Conservation (phyloP, 2,888 invertebrate species). For the Xylota sylvarum region DNA sequence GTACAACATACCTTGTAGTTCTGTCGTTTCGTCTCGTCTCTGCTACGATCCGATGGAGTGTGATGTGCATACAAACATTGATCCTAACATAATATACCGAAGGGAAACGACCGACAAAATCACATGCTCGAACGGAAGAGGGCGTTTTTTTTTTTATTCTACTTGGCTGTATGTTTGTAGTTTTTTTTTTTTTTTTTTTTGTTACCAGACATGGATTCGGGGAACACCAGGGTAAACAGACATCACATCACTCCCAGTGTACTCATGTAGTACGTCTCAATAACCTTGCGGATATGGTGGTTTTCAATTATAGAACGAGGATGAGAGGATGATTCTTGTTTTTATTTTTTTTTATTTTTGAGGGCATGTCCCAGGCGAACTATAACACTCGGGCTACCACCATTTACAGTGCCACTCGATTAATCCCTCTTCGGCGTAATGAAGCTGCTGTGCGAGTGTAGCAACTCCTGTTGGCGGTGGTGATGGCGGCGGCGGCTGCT, state of each 20-base stretch:
- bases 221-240: constrained; percentile 70
- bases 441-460: constrained; percentile 33
- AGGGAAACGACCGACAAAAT: constrained; percentile 72
- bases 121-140: constrained; percentile 72
- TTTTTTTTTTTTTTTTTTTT: constrained; percentile 21
- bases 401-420: constrained; percentile 46
- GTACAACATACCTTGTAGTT: constrained; percentile 40
- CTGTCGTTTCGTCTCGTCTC: background rate
- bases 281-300: constrained; percentile 77
- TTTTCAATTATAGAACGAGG: constrained; percentile 68
- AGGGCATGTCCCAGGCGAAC: constrained; percentile 61
- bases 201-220: constrained; percentile 52
- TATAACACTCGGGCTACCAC: constrained; percentile 44
- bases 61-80: constrained; percentile 70
- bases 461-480: constrained; percentile 42
- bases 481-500: constrained; percentile 38
- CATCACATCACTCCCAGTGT: constrained; percentile 58
- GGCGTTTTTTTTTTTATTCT: constrained; percentile 64
- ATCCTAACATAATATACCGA: constrained; percentile 66
- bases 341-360: constrained; percentile 36
- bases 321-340: constrained; percentile 52
- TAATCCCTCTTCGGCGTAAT: constrained; percentile 54
- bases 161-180: constrained; percentile 39
- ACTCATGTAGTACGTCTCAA: constrained; percentile 59
- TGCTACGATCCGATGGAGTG: constrained; percentile 44